Conservation (phyloP, 2,113 vertebrate species). For the Scytalopus superciliaris region DNA sequence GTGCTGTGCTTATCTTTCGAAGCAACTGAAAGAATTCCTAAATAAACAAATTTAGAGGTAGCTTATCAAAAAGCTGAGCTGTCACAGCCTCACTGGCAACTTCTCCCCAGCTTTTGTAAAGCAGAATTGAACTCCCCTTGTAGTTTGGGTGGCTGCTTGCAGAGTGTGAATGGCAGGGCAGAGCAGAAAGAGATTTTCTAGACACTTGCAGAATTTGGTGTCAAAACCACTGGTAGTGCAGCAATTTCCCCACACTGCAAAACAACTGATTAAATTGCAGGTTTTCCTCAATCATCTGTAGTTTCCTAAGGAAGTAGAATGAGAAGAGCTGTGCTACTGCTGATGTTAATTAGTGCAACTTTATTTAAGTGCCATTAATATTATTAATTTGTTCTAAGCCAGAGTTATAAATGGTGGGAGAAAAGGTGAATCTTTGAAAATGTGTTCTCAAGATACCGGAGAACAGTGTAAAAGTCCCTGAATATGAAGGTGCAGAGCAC, state of each 20-base stretch:
- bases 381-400: neutral
- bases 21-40: neutral
- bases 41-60: neutral
- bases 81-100: neutral
- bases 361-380: neutral
- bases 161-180: neutral
- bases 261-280: neutral
- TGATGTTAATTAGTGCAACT: neutral
- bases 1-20: neutral
- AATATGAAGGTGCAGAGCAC: fast-evolving
- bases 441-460: neutral
- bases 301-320: neutral
- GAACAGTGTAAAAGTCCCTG: neutral
- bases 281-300: neutral
- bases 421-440: neutral
- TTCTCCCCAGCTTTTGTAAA: neutral
- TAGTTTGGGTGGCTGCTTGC: neutral
- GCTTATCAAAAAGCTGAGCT: neutral
- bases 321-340: neutral
- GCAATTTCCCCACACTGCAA: neutral
- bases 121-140: neutral
- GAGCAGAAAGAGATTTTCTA: neutral
- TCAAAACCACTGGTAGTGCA: neutral
- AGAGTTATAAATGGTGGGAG: neutral
- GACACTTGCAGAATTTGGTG: neutral